These are phyloP conservation scores for Colletes collaris DNA, from an alignment of 2,888 invertebrate genomes.

Conservation along the genomic window DNA sequence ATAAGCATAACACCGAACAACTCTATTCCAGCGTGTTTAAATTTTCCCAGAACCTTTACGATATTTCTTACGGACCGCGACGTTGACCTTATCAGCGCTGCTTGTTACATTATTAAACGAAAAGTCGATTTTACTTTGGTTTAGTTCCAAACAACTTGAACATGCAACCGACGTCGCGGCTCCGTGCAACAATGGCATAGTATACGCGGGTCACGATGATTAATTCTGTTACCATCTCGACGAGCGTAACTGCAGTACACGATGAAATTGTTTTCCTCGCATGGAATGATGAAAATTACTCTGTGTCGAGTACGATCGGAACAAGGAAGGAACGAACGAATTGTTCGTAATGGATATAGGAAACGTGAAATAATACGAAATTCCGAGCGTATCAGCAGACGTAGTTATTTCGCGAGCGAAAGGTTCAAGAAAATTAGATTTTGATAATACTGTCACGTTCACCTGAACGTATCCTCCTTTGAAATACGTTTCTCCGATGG, in stretches of 20 bases:
- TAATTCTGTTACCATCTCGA: conserved; percentile 23
- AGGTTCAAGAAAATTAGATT: not conserved
- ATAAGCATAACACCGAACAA: no score
- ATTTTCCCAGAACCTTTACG: not conserved
- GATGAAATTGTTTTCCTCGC: conserved; percentile 16
- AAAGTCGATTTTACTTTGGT: conserved; percentile 15
- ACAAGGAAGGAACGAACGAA: conserved; percentile 1
- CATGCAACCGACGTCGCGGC: conserved; percentile 22
- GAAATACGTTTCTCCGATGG: not conserved
- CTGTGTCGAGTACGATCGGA: conserved; percentile 7
- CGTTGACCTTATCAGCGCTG: conserved; percentile 2
- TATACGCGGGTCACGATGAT: conserved; percentile 18
- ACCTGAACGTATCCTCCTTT: not conserved
- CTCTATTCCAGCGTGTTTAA: no score
- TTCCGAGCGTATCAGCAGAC: not conserved
- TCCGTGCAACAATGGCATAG: conserved; percentile 11
- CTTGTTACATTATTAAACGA: conserved; percentile 11
- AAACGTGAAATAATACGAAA: not conserved
- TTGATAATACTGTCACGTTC: conserved; percentile 9
- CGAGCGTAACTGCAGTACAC: conserved; percentile 20
- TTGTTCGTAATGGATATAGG: conserved; percentile 3
- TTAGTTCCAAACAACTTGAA: conserved; percentile 17
- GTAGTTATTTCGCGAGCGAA: not conserved
- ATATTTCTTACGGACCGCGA: not conserved
- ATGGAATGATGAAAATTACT: conserved; percentile 14